Evolutionary conservation across 2,797 vertebrate species (phyloP).

Genomic region (Phaenicophaeus curvirostris): DNA sequence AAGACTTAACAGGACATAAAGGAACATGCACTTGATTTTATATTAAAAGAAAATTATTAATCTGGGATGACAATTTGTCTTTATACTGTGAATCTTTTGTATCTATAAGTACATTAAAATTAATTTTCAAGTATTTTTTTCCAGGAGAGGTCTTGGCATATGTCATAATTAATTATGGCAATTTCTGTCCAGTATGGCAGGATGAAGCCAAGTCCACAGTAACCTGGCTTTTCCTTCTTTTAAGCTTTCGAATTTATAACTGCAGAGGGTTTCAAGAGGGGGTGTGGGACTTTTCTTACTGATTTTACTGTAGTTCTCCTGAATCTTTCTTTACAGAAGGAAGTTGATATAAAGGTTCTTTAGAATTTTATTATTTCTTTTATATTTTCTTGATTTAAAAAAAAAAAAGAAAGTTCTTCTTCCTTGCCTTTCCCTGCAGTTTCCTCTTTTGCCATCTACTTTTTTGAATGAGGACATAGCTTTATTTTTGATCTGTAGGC

Average conservation of each 20-base stretch:
- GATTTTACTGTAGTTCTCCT: background rate
- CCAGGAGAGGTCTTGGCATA: background rate
- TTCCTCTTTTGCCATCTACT: background rate
- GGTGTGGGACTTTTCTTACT: rapidly evolving
- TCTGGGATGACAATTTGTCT: background rate
- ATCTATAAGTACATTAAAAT: background rate
- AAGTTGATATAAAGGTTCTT: background rate
- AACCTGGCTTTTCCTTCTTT: background rate
- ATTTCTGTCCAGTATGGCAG: background rate
- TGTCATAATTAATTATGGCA: background rate
- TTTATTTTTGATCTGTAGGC: background rate
- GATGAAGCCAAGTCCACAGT: background rate
- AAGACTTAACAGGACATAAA: background rate
- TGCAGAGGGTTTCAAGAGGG: background rate
- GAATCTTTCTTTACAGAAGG: background rate
- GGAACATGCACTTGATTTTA: background rate
- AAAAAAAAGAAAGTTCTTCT: background rate
- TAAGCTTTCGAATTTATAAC: background rate
- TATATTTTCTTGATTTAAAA: background rate
- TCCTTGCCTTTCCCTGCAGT: background rate
- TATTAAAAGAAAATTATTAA: background rate
- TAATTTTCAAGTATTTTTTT: background rate
- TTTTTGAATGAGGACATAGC: background rate
- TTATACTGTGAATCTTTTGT: background rate
- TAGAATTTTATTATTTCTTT: background rate